These are phyloP conservation scores for Phlogophora meticulosa DNA, from an alignment of 2,888 invertebrate species.

Conservation along the genomic window DNA sequence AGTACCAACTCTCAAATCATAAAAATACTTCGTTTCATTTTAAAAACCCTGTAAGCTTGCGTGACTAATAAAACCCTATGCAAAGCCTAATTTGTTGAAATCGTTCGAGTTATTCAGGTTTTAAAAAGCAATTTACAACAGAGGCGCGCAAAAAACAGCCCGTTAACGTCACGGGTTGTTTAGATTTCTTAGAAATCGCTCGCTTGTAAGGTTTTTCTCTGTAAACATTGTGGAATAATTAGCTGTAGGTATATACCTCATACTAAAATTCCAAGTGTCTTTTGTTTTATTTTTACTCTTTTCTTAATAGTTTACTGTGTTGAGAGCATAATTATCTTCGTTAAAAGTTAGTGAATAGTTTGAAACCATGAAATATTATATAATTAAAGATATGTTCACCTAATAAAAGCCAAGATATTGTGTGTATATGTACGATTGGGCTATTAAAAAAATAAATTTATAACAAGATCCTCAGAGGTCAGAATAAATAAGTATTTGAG, in stretches of 20 bases:
- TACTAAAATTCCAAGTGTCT: not conserved
- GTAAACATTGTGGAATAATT: conserved; percentile 10
- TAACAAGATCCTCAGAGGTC: too few species aligned
- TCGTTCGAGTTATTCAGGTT: conserved; percentile 55
- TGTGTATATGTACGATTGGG: too few species aligned
- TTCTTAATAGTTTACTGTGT: not conserved
- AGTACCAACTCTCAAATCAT: not conserved
- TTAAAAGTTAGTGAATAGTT: not conserved
- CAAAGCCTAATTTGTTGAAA: conserved; percentile 58
- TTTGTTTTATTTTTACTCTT: not conserved
- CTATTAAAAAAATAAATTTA: too few species aligned
- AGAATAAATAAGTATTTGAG: too few species aligned
- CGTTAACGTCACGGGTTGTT: conserved; percentile 48
- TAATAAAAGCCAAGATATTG: too few species aligned
- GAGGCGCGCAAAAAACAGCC: conserved; percentile 43
- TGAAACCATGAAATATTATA: not conserved
- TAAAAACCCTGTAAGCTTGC: conserved; percentile 28
- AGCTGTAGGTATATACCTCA: not conserved
- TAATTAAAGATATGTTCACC: too few species aligned
- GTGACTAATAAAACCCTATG: conserved; percentile 53
- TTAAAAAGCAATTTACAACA: conserved; percentile 57
- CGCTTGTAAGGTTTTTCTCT: conserved; percentile 14
- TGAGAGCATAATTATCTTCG: not conserved
- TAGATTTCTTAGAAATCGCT: conserved; percentile 46
- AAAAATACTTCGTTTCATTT: conserved; percentile 17